phyloP scores from a whole-genome alignment of 2,888 invertebrate species.

The Ashinkailepas kermadecensis region DNA sequence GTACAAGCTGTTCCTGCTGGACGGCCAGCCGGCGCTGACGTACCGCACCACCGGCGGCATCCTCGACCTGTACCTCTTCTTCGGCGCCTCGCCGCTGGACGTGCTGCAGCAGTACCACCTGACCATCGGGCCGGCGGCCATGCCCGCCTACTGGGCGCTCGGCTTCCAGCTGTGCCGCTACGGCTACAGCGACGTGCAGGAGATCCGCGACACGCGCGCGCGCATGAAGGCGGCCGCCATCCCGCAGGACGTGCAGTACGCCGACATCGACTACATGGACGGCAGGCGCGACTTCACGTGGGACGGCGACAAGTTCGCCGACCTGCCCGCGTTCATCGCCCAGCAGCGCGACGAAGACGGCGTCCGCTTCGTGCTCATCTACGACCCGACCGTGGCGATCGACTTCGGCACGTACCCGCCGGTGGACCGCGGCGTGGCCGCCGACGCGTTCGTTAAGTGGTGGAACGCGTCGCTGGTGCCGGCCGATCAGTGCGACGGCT shows the following conservation, averaged over 20 bases:
- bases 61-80: slow-evolving; percentile 66
- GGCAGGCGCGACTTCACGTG: slow-evolving; percentile 41
- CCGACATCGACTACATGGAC: slow-evolving; percentile 45
- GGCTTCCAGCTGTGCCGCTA: slow-evolving; percentile 45
- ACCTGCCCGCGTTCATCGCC: slow-evolving; percentile 32
- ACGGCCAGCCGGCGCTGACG: slow-evolving; percentile 59
- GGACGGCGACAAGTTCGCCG: slow-evolving; percentile 35
- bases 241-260: slow-evolving; percentile 57
- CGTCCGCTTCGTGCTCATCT: slow-evolving; percentile 36
- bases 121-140: slow-evolving; percentile 63
- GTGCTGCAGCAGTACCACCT: slow-evolving; percentile 39
- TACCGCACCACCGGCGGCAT: slow-evolving; percentile 75
- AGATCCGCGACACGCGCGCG: slow-evolving; percentile 57
- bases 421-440: slow-evolving; percentile 27
- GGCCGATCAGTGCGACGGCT: slow-evolving; percentile 27
- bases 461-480: slow-evolving; percentile 28
- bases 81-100: slow-evolving; percentile 61
- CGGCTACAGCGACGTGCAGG: slow-evolving; percentile 58
- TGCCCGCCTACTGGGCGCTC: slow-evolving; percentile 76
- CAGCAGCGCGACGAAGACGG: slow-evolving; percentile 30
- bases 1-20: slow-evolving; percentile 27
- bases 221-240: slow-evolving; percentile 64
- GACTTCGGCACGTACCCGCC: slow-evolving; percentile 32
- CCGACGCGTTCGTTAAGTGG: slow-evolving; percentile 33
- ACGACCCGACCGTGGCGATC: slow-evolving; percentile 31